Percentiles rank a stretch among this genome's conserved stretches.
These are phyloP conservation scores for Lates calcarifer DNA, from an alignment of 2,113 vertebrate genomes.

Conservation along the genomic window DNA sequence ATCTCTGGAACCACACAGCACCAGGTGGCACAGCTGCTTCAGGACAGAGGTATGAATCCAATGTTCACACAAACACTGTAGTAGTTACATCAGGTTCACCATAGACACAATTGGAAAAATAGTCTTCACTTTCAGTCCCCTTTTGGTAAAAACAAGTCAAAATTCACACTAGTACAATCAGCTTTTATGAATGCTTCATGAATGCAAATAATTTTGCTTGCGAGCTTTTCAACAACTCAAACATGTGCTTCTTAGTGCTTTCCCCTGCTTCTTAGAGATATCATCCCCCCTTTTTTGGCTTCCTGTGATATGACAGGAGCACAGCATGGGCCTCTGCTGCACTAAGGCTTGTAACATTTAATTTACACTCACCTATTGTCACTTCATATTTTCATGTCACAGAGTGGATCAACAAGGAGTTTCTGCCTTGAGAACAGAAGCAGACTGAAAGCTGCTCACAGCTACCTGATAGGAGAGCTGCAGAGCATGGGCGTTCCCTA, in stretches of 20 bases:
- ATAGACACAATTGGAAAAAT: neutral
- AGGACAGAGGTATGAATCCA: slow-evolving; percentile 88
- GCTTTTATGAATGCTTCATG: too few species aligned
- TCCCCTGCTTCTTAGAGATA: neutral
- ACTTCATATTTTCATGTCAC: slow-evolving; percentile 17
- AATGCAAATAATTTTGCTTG: slow-evolving; percentile 4
- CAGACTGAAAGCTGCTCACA: slow-evolving; percentile 89
- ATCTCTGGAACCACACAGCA: slow-evolving; percentile 90
- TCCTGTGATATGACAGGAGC: slow-evolving; percentile 12
- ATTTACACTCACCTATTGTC: slow-evolving; percentile 20
- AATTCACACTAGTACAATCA: neutral
- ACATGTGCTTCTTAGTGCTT: neutral
- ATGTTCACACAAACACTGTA: neutral
- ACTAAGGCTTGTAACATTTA: slow-evolving; percentile 23
- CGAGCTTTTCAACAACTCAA: neutral
- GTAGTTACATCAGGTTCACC: rapidly evolving
- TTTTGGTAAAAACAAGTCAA: slow-evolving; percentile 8
- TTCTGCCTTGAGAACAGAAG: slow-evolving; percentile 88
- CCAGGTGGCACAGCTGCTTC: slow-evolving; percentile 91
- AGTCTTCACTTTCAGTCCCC: neutral
- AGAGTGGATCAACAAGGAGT: slow-evolving; percentile 94
- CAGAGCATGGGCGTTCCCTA: slow-evolving; percentile 88
- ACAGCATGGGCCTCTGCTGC: neutral
- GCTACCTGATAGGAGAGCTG: slow-evolving; percentile 88
- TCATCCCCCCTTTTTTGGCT: neutral